These are phyloP conservation scores for Dasysyrphus albostriatus DNA, from an alignment of 2,888 invertebrate genomes.

Conservation along the genomic window DNA sequence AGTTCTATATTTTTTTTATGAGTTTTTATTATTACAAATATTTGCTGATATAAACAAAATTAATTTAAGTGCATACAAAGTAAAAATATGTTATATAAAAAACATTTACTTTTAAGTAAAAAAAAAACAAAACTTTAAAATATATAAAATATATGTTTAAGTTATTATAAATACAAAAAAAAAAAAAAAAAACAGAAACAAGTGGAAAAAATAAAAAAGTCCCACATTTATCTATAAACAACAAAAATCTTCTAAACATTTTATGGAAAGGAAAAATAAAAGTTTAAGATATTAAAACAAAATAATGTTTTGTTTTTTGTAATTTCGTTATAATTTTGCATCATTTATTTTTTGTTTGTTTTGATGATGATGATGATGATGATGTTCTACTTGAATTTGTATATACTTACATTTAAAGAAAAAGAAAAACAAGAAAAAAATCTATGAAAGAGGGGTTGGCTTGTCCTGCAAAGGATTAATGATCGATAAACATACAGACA, in stretches of 20 bases:
- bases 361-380: constrained; percentile 57
- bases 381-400: constrained; percentile 35
- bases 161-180: constrained; percentile 61
- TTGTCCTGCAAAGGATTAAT: constrained; percentile 53
- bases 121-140: constrained; percentile 62
- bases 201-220: constrained; percentile 44
- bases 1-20: constrained; percentile 70
- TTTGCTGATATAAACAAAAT: constrained; percentile 51
- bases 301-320: constrained; percentile 68
- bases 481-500: constrained; percentile 12
- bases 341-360: constrained; percentile 26
- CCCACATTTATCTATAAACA: constrained; percentile 65
- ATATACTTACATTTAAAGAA: constrained; percentile 33
- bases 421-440: constrained; percentile 19
- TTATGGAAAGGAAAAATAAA: constrained; percentile 74
- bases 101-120: constrained; percentile 67
- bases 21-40: constrained; percentile 58
- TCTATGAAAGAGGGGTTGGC: constrained; percentile 43
- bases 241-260: constrained; percentile 63
- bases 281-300: constrained; percentile 76
- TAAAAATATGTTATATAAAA: constrained; percentile 75
- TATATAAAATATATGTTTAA: constrained; percentile 72
- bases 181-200: constrained; percentile 43
- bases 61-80: constrained; percentile 74
- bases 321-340: constrained; percentile 42